Evolutionary conservation across 1,140 invertebrate species (phyloP), one percentile per base, ranked within the genome.

Genomic region (Drepana arcuata): DNA sequence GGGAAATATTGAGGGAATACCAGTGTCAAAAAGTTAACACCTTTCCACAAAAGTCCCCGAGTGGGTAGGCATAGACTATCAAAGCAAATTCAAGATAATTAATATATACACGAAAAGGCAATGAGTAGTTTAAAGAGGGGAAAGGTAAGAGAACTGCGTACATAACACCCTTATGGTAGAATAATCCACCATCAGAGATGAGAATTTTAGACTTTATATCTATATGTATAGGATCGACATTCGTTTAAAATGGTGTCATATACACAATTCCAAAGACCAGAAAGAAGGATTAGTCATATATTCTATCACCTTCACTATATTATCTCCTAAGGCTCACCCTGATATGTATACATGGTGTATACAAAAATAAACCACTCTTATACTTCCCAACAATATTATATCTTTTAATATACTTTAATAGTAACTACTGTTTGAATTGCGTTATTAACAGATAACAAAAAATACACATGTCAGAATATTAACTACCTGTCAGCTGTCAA

Each of bases 351-450:
- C 63, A 59, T 50, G 34, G 41, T 45, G 61, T 69, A 57, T 80
- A 77, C 58, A 80, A 80, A 80, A 80, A 80, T 80, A 80, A 75
- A 78, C 60, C 45, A 39, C 60, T 77, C 51, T 75, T 53, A 40
- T 65, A 63, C 57, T 67, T 56, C 64, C 71, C 66, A 80, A 67
- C 47, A 55, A 60, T 56, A 51, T 64, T 62, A 55, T 62, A 48
- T 43, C 48, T 59, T 27, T 32, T 32, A 39, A 33, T 41, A 27
- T 21, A 36, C 16, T 35, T 34, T 31, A 31, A 35, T 34, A n/a
- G 18, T 37, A 29, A 14, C n/a, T 15, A 28, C 18, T 23, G 3
- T 21, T 29, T 3, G 16, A 14, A 29, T 37, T 7, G n/a, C n/a
- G n/a, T n/a, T n/a, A n/a, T n/a, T n/a, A n/a, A n/a, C n/a, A n/a